Conservation (phyloP, 2,113 vertebrate species). For the Polypterus bichir region DNA sequence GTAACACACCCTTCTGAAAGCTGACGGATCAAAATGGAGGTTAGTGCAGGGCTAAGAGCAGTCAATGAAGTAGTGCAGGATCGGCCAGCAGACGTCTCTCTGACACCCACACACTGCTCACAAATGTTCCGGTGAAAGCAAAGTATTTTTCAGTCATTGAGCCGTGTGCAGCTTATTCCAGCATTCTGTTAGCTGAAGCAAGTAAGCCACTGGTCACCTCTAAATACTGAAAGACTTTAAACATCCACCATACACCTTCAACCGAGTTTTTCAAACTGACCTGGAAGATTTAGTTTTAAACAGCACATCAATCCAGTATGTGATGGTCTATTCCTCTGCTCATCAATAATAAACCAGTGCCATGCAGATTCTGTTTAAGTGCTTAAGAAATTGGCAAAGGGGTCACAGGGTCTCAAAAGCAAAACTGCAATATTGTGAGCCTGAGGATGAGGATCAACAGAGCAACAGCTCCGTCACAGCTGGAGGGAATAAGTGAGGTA, state of each 20-base stretch:
- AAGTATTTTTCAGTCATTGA: conserved; percentile 6
- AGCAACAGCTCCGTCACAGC: no score
- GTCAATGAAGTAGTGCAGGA: neutral
- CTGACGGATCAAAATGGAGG: neutral
- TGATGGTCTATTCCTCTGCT: conserved; percentile 3
- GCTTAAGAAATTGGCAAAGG: no score
- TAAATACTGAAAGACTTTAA: neutral
- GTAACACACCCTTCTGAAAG: no score
- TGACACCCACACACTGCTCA: conserved; percentile 1
- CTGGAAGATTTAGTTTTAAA: no score
- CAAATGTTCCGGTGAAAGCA: neutral
- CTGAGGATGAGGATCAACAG: no score
- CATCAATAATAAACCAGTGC: neutral
- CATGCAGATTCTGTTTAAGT: conserved; percentile 1
- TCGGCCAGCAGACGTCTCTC: neutral
- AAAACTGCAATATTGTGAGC: no score
- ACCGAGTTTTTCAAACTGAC: neutral
- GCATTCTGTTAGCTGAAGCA: neutral
- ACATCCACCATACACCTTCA: neutral
- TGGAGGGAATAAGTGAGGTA: no score
- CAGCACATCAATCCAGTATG: conserved; percentile 2
- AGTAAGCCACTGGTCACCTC: conserved; percentile 4
- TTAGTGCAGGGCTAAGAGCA: neutral
- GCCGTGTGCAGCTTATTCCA: conserved; percentile 5
- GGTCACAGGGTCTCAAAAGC: no score